Percentiles rank a stretch among this genome's conserved stretches.
These are phyloP conservation scores for Linepithema humile DNA, from an alignment of 1,140 invertebrate genomes.

Conservation along the genomic window DNA sequence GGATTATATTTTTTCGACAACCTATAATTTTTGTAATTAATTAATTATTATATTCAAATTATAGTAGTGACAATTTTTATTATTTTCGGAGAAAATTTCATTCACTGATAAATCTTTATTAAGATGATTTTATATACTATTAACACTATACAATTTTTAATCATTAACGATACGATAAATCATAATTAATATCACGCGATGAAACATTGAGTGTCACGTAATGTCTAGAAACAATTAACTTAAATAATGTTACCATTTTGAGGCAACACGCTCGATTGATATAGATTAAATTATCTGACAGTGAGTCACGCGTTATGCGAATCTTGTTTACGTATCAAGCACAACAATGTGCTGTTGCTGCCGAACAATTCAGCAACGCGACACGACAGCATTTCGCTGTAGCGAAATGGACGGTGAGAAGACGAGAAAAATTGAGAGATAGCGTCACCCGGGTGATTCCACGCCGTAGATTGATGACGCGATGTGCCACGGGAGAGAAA, in stretches of 20 bases:
- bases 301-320: background rate
- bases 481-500: background rate
- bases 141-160: too few species aligned
- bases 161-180: too few species aligned
- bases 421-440: background rate
- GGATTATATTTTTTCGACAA: background rate
- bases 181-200: slow-evolving; percentile 4
- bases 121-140: too few species aligned
- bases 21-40: too few species aligned
- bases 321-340: background rate
- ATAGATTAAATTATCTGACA: slow-evolving; percentile 18
- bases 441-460: background rate
- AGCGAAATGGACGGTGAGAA: background rate
- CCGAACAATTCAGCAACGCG: background rate
- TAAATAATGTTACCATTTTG: background rate
- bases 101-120: too few species aligned
- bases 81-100: too few species aligned
- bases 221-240: slow-evolving; percentile 9
- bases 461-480: background rate
- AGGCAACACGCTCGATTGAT: slow-evolving; percentile 9
- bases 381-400: background rate
- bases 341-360: background rate
- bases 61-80: too few species aligned
- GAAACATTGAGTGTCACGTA: background rate
- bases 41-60: too few species aligned